Evolutionary conservation across 2,113 vertebrate species (phyloP).

Genomic region (Semnornis frantzii): DNA sequence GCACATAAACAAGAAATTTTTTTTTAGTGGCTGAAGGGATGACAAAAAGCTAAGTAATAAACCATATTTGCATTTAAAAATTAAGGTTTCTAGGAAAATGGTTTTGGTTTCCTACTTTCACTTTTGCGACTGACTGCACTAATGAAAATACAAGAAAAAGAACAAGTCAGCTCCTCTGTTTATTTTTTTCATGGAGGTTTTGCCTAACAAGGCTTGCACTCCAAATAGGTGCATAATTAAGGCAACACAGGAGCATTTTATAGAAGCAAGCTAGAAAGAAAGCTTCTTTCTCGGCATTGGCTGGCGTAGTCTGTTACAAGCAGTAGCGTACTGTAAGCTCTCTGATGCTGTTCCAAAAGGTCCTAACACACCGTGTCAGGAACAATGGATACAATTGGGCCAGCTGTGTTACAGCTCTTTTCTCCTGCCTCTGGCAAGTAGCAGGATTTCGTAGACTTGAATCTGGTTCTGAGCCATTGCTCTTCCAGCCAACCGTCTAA

Average conservation of each 20-base stretch:
- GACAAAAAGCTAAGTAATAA: not conserved
- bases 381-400: slow-evolving; percentile 1
- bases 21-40: not conserved
- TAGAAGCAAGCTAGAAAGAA: not conserved
- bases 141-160: not conserved
- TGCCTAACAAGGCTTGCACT: not conserved
- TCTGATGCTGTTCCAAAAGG: slow-evolving; percentile 35
- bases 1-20: not conserved
- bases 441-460: not conserved
- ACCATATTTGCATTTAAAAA: not conserved
- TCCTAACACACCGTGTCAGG: not conserved
- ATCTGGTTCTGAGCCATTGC: not conserved
- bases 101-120: not conserved
- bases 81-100: not conserved
- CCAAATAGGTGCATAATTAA: not conserved
- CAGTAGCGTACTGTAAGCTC: not conserved
- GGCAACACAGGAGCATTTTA: not conserved
- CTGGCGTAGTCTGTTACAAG: not conserved
- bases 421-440: not conserved
- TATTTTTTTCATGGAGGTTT: not conserved
- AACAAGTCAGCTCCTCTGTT: not conserved
- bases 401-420: not conserved
- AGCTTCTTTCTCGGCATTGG: not conserved
- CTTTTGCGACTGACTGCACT: not conserved
- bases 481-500: not conserved